Conservation (phyloP, 2,888 invertebrate species). For the Saturnia japonica region DNA sequence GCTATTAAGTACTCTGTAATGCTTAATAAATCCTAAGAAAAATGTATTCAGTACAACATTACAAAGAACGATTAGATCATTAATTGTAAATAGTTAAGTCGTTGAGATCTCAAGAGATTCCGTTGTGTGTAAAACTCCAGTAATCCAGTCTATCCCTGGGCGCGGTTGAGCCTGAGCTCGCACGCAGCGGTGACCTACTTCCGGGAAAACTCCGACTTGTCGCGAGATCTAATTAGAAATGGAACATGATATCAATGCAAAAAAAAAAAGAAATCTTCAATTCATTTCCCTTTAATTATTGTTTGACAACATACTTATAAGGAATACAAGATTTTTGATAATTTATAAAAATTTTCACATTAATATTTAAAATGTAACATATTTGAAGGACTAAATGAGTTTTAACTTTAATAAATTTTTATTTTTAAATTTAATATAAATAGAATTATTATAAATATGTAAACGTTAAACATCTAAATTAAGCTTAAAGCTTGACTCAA, state of each 20-base stretch:
- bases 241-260: constrained; percentile 15
- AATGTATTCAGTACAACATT: background rate
- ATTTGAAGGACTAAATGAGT: background rate
- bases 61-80: constrained; percentile 5
- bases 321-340: background rate
- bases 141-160: constrained; percentile 23
- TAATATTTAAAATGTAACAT: background rate
- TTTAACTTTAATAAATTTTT: too few species aligned
- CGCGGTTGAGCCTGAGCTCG: constrained; percentile 11
- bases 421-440: too few species aligned
- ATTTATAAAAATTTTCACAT: background rate
- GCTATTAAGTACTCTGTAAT: background rate
- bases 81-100: constrained; percentile 19
- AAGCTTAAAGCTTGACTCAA: too few species aligned
- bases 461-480: too few species aligned
- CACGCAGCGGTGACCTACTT: constrained; percentile 23
- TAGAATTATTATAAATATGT: too few species aligned
- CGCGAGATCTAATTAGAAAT: constrained; percentile 24
- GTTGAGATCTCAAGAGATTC: constrained; percentile 18
- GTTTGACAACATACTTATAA: background rate
- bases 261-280: constrained; percentile 11
- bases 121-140: constrained; percentile 20
- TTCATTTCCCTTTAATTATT: background rate
- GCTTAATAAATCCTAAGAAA: background rate
- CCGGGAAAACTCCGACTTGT: constrained; percentile 17